phyloP scores from a whole-genome alignment of 2,797 vertebrate genomes.

The Octomys mimax region DNA sequence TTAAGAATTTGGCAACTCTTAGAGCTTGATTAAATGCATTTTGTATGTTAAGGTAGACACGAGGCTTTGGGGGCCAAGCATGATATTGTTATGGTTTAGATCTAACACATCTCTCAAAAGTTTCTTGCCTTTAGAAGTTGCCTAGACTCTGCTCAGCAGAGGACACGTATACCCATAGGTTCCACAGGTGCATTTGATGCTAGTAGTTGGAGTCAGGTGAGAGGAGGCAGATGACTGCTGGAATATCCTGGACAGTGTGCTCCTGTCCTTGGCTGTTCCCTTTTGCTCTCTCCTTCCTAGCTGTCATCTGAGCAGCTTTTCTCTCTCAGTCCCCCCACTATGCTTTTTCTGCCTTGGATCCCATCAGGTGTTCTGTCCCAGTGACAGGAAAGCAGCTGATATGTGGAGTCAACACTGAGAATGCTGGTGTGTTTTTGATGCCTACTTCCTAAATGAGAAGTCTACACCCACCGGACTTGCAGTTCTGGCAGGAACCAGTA shows the following conservation, averaged over 20 bases:
- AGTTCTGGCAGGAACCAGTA: not conserved
- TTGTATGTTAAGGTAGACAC: not conserved
- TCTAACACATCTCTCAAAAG: not conserved
- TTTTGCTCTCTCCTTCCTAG: not conserved
- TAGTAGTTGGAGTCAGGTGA: not conserved
- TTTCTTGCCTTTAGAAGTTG: not conserved
- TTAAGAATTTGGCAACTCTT: not conserved
- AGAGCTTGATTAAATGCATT: not conserved
- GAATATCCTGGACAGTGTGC: not conserved
- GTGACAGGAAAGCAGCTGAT: not conserved
- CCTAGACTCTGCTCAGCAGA: not conserved
- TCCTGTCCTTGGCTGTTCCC: not conserved
- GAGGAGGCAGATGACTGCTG: not conserved
- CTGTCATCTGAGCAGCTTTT: not conserved
- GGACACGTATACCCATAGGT: not conserved
- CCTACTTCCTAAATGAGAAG: conserved; percentile 33
- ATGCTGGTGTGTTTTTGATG: not conserved
- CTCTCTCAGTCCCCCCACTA: not conserved
- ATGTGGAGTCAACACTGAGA: not conserved
- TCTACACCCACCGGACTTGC: not conserved
- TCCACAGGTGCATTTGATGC: not conserved
- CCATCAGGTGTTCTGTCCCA: not conserved
- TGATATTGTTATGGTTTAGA: not conserved
- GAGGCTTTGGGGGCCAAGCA: not conserved
- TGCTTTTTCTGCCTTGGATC: not conserved